Conservation (phyloP, 1,140 invertebrate genomes). For the Parasteatoda tepidariorum region DNA sequence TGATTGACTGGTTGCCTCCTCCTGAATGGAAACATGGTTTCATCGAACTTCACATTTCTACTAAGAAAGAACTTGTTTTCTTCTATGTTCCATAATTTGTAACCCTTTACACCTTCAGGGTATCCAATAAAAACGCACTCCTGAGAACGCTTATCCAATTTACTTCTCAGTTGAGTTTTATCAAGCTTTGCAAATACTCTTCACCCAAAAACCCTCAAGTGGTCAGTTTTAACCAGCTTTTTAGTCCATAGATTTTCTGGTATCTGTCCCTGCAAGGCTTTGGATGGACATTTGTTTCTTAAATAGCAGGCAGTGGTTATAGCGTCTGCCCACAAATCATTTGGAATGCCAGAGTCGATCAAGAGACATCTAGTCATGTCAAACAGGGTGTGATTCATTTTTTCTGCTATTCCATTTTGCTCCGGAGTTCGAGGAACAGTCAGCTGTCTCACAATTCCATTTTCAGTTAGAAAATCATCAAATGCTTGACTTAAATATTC, state of each 20-base stretch:
- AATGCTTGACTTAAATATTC: slow-evolving; percentile 53
- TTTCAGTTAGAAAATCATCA: slow-evolving; percentile 39
- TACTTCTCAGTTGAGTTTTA: background rate
- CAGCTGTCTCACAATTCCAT: slow-evolving; percentile 70
- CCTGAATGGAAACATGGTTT: slow-evolving; percentile 39
- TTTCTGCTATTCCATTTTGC: slow-evolving; percentile 71
- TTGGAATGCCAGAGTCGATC: slow-evolving; percentile 66
- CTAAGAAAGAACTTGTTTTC: slow-evolving; percentile 22
- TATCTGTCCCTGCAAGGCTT: background rate
- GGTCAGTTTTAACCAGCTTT: background rate
- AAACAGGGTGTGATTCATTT: slow-evolving; percentile 68
- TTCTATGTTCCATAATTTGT: slow-evolving; percentile 11
- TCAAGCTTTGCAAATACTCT: background rate
- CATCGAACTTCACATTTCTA: slow-evolving; percentile 20
- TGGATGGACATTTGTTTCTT: slow-evolving; percentile 65
- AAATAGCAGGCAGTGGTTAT: slow-evolving; percentile 68
- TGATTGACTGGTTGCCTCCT: background rate
- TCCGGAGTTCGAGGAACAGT: slow-evolving; percentile 70
- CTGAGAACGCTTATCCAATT: background rate
- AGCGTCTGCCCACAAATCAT: slow-evolving; percentile 70
- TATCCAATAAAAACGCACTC: slow-evolving; percentile 9
- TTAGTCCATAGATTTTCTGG: slow-evolving; percentile 4
- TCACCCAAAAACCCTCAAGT: background rate
- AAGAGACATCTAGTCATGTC: slow-evolving; percentile 69
- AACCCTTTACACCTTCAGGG: background rate